Evolutionary conservation across 2,797 vertebrate species (phyloP), one percentile per base, ranked within the genome.

Genomic region (Chanos chanos): DNA sequence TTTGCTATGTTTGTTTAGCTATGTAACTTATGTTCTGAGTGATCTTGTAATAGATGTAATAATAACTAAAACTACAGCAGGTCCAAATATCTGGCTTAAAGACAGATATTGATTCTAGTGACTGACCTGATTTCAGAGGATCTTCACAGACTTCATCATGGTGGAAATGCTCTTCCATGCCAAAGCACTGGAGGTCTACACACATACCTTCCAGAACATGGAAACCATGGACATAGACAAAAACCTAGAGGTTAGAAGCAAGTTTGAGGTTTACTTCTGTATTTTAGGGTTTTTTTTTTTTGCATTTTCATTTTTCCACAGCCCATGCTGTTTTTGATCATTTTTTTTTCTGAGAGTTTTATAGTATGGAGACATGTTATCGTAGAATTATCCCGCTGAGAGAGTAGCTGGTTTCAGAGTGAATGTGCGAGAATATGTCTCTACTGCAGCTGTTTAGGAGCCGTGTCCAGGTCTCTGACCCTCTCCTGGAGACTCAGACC

Each of bases 131-230:
- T 71, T 69, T 6, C 55, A 94, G 92, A 89, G 49, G 48, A 83
- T 92, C 36, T 88, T 93, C 62, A 74, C 31, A 0, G 89, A 93
- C 45, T 94, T 94, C 37, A 76, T 92, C 24, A 90, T 83, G 7
- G 79, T 93, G 5, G 91, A 94, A 80, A 91, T 93, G 92, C 67
- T 85, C 1, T 94, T 93, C 72, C 91, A 93, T 1, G 79, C 90
- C 31, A 91, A 93, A 77, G 90, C 89, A 0, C 78, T 93, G 33
- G 91, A 93, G 72, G 86, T 94, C 27, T 93, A 89, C 40, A 85
- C 91, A 7, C 85, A 78, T 0, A 86, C 91, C 13, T 87, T 85
- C 71, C 83, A 85, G 61, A 86, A 80, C 58, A 77, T 93, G 73
- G 82, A 88, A 49, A 75, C 53, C 15, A 85, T 90, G 1, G 70